Conservation (phyloP, 2,888 invertebrate species). For the Drosophila ezoana region DNA sequence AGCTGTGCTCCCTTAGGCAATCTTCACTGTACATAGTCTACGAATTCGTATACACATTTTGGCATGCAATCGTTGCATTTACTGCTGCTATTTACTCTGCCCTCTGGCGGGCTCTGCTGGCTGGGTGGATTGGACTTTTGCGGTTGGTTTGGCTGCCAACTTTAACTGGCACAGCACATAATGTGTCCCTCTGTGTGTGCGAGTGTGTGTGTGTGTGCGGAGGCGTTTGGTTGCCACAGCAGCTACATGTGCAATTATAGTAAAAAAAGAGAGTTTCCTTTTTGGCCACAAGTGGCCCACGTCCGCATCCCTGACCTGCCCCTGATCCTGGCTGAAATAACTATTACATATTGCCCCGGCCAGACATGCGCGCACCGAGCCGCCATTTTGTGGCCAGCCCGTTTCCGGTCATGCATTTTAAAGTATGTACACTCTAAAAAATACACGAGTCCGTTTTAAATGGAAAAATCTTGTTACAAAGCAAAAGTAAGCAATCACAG, state of each 20-base stretch:
- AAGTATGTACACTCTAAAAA: slow-evolving; percentile 3
- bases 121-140: slow-evolving; percentile 26
- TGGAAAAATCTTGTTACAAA: too few species aligned
- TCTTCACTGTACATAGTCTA: slow-evolving; percentile 25
- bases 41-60: slow-evolving; percentile 35
- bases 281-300: slow-evolving; percentile 18
- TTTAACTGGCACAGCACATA: slow-evolving; percentile 47
- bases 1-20: neutral
- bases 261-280: slow-evolving; percentile 16
- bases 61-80: slow-evolving; percentile 56
- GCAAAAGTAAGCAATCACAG: too few species aligned
- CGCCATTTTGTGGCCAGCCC: slow-evolving; percentile 56
- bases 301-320: slow-evolving; percentile 30
- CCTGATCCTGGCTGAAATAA: slow-evolving; percentile 25
- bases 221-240: slow-evolving; percentile 19
- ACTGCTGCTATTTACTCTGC: slow-evolving; percentile 41
- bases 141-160: slow-evolving; percentile 38
- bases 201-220: slow-evolving; percentile 11
- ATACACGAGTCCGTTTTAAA: neutral
- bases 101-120: slow-evolving; percentile 17
- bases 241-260: slow-evolving; percentile 14
- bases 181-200: slow-evolving; percentile 7
- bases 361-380: slow-evolving; percentile 40
- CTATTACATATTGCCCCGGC: slow-evolving; percentile 21
- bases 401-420: slow-evolving; percentile 53